A percentile compares a stretch with the other conserved stretches of the same genome.
These are phyloP conservation scores for Coecobrya sp. DNA, from an alignment of 2,888 invertebrate species.

Conservation along the genomic window DNA sequence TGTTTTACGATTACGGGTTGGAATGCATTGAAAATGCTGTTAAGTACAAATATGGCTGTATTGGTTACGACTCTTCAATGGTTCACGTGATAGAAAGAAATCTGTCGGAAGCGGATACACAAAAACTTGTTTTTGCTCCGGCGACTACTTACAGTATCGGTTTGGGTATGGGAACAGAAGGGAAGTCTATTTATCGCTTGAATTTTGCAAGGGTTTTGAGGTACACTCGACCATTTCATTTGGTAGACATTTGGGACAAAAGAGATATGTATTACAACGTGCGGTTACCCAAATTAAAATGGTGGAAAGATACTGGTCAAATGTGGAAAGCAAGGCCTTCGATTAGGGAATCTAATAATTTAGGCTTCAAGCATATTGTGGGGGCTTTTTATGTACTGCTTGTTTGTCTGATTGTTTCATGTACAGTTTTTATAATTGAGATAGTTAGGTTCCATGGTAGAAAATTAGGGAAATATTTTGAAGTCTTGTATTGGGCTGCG, in stretches of 20 bases:
- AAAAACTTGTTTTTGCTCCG: conserved; percentile 46
- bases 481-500: no score
- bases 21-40: conserved; percentile 72
- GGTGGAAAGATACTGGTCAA: conserved; percentile 77
- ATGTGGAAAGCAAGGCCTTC: conserved; percentile 41
- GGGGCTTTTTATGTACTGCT: no score
- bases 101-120: conserved; percentile 59
- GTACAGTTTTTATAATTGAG: no score
- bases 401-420: no score
- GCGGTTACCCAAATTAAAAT: conserved; percentile 70
- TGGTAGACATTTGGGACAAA: conserved; percentile 59
- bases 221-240: conserved; percentile 36
- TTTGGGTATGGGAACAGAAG: conserved; percentile 38
- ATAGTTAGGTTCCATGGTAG: no score
- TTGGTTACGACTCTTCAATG: conserved; percentile 65
- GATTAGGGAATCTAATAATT: no score
- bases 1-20: conserved; percentile 2
- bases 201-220: conserved; percentile 63
- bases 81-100: conserved; percentile 55
- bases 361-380: no score
- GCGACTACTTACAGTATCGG: conserved; percentile 71
- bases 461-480: no score
- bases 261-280: conserved; percentile 74
- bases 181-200: conserved; percentile 53
- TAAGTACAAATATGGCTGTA: conserved; percentile 56